Percentiles rank a stretch among this genome's conserved stretches.
phyloP scores from a whole-genome alignment of 1,140 invertebrate genomes.

The Augochlora pura region DNA sequence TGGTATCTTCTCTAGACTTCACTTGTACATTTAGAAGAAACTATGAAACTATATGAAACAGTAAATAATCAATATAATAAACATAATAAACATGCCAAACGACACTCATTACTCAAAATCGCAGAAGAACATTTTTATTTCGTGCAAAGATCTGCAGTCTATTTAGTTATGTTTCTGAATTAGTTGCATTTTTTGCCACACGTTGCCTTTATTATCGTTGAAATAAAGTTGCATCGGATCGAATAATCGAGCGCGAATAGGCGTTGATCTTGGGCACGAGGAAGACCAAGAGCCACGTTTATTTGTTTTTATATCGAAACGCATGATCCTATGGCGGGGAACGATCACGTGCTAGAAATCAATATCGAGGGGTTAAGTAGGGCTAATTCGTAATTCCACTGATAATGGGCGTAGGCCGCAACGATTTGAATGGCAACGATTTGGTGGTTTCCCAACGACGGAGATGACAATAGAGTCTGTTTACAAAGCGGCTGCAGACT shows the following conservation, averaged over 20 bases:
- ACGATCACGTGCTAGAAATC: constrained; percentile 42
- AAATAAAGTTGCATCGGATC: not conserved
- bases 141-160: too few species aligned
- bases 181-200: not conserved
- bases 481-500: constrained; percentile 21
- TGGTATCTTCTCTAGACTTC: too few species aligned
- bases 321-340: constrained; percentile 13
- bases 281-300: not conserved
- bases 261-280: not conserved
- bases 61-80: too few species aligned
- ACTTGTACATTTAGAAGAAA: too few species aligned
- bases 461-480: constrained; percentile 26
- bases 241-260: not conserved
- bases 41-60: too few species aligned
- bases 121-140: too few species aligned
- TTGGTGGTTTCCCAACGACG: constrained; percentile 37
- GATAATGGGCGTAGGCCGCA: constrained; percentile 37
- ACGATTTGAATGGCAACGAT: constrained; percentile 52
- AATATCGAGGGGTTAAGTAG: constrained; percentile 58
- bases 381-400: constrained; percentile 62
- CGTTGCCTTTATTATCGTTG: not conserved
- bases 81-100: too few species aligned
- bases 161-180: too few species aligned
- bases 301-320: constrained; percentile 8
- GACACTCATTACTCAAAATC: too few species aligned